Evolutionary conservation across 2,797 vertebrate genomes (phyloP).

Genomic region (Perodicticus potto): DNA sequence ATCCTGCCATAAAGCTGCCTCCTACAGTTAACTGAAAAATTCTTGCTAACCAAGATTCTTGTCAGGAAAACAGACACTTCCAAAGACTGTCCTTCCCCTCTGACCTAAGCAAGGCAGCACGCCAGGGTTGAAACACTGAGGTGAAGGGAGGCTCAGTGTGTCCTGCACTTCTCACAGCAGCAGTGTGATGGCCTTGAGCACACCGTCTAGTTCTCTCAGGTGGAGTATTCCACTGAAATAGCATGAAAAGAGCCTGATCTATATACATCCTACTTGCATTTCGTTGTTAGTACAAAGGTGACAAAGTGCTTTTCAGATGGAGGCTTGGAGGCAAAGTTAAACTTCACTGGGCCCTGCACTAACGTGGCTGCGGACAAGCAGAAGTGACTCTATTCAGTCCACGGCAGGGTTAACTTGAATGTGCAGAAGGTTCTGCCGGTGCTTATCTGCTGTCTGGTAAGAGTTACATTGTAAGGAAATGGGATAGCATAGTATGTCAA

Average conservation of each 20-base stretch:
- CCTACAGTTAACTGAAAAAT: conserved; percentile 30
- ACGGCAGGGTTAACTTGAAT: not conserved
- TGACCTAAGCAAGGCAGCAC: not conserved
- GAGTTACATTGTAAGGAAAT: not conserved
- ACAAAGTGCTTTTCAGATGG: not conserved
- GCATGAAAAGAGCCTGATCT: conserved; percentile 21
- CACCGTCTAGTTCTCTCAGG: not conserved
- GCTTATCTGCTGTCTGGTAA: not conserved
- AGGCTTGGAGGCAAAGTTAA: not conserved
- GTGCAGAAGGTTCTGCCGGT: not conserved
- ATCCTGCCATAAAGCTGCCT: not conserved
- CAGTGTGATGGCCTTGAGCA: not conserved
- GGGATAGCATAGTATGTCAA: not conserved
- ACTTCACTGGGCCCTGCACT: not conserved
- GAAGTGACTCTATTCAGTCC: not conserved
- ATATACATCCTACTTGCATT: not conserved
- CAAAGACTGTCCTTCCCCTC: not conserved
- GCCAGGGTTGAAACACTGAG: not conserved
- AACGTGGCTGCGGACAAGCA: not conserved
- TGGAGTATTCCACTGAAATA: not conserved
- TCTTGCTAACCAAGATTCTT: conserved; percentile 39
- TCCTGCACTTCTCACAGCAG: not conserved
- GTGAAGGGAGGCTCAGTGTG: not conserved
- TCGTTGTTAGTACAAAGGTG: conserved; percentile 11
- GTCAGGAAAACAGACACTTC: conserved; percentile 32